Conservation (phyloP, 2,797 vertebrate species). For the Glyptemys insculpta region DNA sequence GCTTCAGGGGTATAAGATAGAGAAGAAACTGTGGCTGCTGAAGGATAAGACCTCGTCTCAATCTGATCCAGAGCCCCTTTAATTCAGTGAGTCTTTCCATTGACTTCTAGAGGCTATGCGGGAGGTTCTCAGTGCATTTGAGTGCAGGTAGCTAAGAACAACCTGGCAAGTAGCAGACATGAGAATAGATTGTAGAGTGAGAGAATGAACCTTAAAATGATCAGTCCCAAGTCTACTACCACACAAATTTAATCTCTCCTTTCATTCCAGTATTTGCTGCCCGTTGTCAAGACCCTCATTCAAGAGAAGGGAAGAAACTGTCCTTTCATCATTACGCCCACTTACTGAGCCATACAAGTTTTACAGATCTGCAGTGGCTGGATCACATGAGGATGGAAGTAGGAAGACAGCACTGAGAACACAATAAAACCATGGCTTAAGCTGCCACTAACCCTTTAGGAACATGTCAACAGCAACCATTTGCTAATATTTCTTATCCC, state of each 20-base stretch:
- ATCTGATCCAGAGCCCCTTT: background rate
- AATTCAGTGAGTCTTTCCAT: background rate
- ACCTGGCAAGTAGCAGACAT: constrained; percentile 19
- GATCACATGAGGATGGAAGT: background rate
- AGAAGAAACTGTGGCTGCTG: background rate
- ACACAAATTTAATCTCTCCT: constrained; percentile 60
- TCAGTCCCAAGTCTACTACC: constrained; percentile 59
- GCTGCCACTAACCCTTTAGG: constrained; percentile 53
- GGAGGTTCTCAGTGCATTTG: background rate
- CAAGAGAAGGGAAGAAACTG: constrained; percentile 66
- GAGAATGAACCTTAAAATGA: constrained; percentile 57
- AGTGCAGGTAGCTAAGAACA: background rate
- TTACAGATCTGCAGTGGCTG: background rate
- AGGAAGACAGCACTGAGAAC: constrained; percentile 58
- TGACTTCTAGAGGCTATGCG: background rate
- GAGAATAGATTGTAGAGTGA: background rate
- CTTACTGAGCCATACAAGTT: constrained; percentile 29
- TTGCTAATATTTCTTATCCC: constrained; percentile 68
- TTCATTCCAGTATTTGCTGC: constrained; percentile 18
- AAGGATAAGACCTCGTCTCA: background rate
- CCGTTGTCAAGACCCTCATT: constrained; percentile 65
- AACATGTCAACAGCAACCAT: constrained; percentile 62
- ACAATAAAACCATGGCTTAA: constrained; percentile 64
- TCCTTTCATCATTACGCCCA: constrained; percentile 68
- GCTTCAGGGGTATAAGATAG: background rate